Evolutionary conservation across 2,113 vertebrate genomes (phyloP), one percentile per base, ranked within the genome.

Genomic region (Archilochus colubris): DNA sequence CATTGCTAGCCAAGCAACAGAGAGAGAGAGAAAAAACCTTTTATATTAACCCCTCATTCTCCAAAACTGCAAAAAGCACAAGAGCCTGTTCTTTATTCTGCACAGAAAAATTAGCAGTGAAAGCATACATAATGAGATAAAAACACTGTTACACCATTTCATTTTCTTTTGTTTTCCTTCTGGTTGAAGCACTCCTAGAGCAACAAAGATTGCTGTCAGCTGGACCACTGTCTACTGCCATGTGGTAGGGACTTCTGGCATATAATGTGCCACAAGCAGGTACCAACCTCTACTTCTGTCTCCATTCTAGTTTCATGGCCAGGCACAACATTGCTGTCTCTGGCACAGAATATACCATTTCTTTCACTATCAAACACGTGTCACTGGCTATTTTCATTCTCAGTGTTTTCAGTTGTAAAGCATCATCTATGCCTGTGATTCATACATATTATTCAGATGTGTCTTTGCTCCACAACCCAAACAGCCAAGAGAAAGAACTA

Each of bases 1-100:
- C 97, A 43, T 97, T 96, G 6, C 95, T 97, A 53, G 96, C 9
- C 58, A 88, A 93, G 22, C 28, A 82, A 43, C 31, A 84, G 33
- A 82, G 33, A 87, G 28, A 95, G n/a, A 91, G 19, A 82, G n/a
- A 92, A 19, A 61, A 82, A 46, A 12, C 10, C 25, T 46, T 68
- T 91, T 86, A 87, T 40, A 59, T 38, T 81, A 7, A 54, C 72
- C 88, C 27, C 13, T 84, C 31, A 74, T 82, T 78, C n/a, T 50
- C 61, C 61, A 59, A 50, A 94, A 30, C 22, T 76, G 27, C 31
- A 87, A 78, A 13, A 72, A 61, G 24, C 6, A 89, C 3, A 73
- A 94, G 21, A 62, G 21, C 16, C 51, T 86, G 14, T 38, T 79
- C 38, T 61, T 80, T 68, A 59, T 44, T 25, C 25, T 69, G 7